Base-by-base conservation (phyloP, 2,888 invertebrate species). In the Ophion ventricosus region DNA sequence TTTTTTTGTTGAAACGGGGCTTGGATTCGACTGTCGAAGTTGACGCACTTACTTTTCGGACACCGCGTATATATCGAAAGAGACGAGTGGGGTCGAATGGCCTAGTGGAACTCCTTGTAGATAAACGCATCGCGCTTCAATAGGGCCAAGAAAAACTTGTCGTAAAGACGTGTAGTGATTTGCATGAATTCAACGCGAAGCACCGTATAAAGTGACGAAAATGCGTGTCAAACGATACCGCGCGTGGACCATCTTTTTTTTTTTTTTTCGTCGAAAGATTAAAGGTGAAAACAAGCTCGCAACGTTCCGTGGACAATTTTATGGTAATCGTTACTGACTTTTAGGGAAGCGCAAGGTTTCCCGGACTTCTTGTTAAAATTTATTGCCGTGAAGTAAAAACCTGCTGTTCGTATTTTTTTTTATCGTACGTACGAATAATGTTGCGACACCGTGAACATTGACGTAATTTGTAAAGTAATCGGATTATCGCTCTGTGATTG, bases 281-380 rank as follows among this genome's bases (percentile, higher is more conserved):
- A 20, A 35, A 40, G 64, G 35, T 35, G 35, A 8, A 40, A 23
- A 23, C 20, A 66, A 66, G 11, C 23, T 23, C 40, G 23, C 66
- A 40, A 14, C 66, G 66, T 23, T 66, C 14, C 40, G 40, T 20
- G 40, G 11, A 20, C 40, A 10, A 40, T 66, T 35, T 40, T 66
- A 66, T 66, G 64, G 20, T 64, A 35, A 64, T 64, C 40, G 29
- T 64, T 64, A 64, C 40, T 20, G 64, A 64, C 20, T 40, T 29
- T 35, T 4, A 64, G 8, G 10, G 26, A 64, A 20, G n/a, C 20
- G 17, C 1, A 2, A 11, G 11, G 29, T 35, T 29, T 35, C 35
- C 35, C 8, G 5, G 7, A 40, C 20, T 4, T 4, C 29, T 20
- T 20, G 20, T 20, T 20, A 66, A 40, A 64, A 7, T 20, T 35